These are phyloP conservation scores for Hyles euphorbiae DNA, from an alignment of 1,140 invertebrate genomes.

Conservation along the genomic window DNA sequence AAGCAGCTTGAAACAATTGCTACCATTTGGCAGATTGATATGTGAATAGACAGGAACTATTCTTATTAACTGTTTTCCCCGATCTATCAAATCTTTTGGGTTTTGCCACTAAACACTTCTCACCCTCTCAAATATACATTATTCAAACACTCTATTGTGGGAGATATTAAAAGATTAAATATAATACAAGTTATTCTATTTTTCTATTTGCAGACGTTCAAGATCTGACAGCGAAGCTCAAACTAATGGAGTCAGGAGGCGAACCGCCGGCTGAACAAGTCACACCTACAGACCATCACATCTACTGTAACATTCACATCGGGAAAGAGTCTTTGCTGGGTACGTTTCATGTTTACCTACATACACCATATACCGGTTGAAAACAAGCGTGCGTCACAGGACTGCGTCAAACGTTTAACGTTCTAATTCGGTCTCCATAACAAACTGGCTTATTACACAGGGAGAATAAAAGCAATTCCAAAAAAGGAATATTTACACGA, in stretches of 20 bases:
- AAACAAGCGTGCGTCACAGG: constrained; percentile 1
- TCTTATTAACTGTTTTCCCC: no score
- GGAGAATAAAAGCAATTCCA: constrained; percentile 32
- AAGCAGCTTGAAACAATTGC: no score
- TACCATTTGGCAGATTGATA: no score
- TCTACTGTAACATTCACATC: constrained; percentile 66
- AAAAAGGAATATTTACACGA: constrained; percentile 56
- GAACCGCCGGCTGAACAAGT: constrained; percentile 46
- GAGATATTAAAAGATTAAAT: no score
- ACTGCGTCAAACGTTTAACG: constrained; percentile 5
- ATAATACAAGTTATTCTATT: background rate
- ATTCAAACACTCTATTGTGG: no score
- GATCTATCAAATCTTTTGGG: no score
- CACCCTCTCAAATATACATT: no score
- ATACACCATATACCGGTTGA: no score
- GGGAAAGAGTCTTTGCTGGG: constrained; percentile 59
- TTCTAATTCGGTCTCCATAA: constrained; percentile 17
- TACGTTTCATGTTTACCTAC: constrained; percentile 26
- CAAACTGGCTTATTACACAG: background rate
- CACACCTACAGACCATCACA: constrained; percentile 47
- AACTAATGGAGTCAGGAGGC: constrained; percentile 62
- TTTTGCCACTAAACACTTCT: no score
- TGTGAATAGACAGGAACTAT: no score
- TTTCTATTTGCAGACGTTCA: constrained; percentile 51
- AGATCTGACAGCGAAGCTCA: constrained; percentile 66